Evolutionary conservation across 2,888 invertebrate genomes (phyloP).

Genomic region (Axea sp.): DNA sequence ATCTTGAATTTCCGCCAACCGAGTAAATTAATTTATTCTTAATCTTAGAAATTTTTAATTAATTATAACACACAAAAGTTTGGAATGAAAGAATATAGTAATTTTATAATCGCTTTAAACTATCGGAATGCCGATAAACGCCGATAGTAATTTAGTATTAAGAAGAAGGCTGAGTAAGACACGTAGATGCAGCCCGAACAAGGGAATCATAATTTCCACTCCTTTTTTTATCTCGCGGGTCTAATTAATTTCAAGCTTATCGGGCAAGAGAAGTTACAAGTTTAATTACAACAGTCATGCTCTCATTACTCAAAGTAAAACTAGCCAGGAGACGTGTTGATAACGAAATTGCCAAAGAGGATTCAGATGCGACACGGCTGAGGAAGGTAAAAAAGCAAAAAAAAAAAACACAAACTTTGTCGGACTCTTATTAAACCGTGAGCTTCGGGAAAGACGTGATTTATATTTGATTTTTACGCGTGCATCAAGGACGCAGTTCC

Average conservation of each 20-base stretch:
- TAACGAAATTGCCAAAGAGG: conserved; percentile 37
- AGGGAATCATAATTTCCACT: conserved; percentile 44
- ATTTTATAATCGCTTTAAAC: no score
- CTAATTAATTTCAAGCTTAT: conserved; percentile 51
- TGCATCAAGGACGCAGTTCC: no score
- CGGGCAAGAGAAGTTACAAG: conserved; percentile 31
- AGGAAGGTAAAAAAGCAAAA: conserved; percentile 7
- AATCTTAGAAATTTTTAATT: no score
- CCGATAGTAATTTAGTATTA: conserved; percentile 22
- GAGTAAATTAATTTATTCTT: no score
- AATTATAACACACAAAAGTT: no score
- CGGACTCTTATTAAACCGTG: conserved; percentile 17
- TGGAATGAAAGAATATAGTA: no score
- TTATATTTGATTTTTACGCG: conserved; percentile 23
- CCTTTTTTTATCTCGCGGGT: conserved; percentile 33
- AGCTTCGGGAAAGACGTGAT: conserved; percentile 11
- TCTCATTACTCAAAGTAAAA: conserved; percentile 44
- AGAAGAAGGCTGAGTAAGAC: conserved; percentile 34
- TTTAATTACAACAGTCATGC: conserved; percentile 50
- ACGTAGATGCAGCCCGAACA: conserved; percentile 18
- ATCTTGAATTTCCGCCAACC: no score
- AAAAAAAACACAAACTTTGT: no score
- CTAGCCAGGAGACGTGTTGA: conserved; percentile 16
- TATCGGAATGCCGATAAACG: conserved; percentile 2
- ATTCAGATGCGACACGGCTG: conserved; percentile 3